A percentile compares a stretch with the other conserved stretches of the same genome.
Conservation (phyloP, 1,140 invertebrate genomes). For the Listronotus bonariensis region DNA sequence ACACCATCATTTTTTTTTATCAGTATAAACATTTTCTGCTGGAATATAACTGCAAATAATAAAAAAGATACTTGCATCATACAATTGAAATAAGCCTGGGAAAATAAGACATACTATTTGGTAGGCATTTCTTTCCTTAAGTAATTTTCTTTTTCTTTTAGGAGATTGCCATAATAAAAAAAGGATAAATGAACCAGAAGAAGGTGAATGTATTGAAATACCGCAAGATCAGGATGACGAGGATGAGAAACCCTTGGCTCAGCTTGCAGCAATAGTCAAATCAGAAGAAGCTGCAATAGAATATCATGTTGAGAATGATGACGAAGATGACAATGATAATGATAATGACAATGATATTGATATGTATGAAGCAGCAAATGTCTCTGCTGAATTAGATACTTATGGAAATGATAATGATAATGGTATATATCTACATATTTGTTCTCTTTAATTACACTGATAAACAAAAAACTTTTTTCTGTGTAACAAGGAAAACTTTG, state of each 20-base stretch:
- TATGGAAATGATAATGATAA: slow-evolving; percentile 10
- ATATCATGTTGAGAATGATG: slow-evolving; percentile 8
- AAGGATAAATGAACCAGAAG: background rate
- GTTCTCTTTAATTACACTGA: too few species aligned
- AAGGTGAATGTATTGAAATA: slow-evolving; percentile 22
- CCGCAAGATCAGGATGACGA: slow-evolving; percentile 28
- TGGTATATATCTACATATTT: slow-evolving; percentile 1
- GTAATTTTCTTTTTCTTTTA: too few species aligned
- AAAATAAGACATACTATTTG: too few species aligned
- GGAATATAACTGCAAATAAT: too few species aligned
- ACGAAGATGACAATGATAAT: slow-evolving; percentile 13
- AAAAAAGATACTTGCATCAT: too few species aligned
- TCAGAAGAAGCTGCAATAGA: slow-evolving; percentile 15
- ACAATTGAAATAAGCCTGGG: too few species aligned
- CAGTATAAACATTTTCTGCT: too few species aligned
- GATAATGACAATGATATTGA: slow-evolving; percentile 23
- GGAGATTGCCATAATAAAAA: background rate
- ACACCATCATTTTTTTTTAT: too few species aligned
- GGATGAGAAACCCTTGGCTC: slow-evolving; percentile 29
- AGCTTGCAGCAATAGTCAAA: slow-evolving; percentile 16
- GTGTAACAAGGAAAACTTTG: too few species aligned
- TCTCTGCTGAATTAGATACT: background rate
- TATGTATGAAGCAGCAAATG: slow-evolving; percentile 8
- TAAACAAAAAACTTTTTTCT: too few species aligned
- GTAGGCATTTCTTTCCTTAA: too few species aligned